These are phyloP conservation scores for Sterrhoptilus dennistouni DNA, from an alignment of 2,113 vertebrate species.

Conservation along the genomic window DNA sequence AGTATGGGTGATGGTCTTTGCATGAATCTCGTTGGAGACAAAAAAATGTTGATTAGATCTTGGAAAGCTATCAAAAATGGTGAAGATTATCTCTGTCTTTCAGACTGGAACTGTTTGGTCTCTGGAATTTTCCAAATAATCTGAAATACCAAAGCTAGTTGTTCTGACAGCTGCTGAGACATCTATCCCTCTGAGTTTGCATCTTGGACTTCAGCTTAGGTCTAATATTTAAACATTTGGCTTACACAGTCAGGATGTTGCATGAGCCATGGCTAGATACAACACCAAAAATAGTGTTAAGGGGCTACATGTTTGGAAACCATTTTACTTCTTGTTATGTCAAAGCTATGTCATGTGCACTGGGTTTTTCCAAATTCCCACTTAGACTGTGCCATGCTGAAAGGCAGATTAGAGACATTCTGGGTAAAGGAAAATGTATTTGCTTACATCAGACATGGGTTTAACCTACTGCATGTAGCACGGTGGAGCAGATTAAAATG, in stretches of 20 bases:
- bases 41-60: neutral
- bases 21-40: neutral
- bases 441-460: neutral
- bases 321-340: neutral
- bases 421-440: neutral
- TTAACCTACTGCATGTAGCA: neutral
- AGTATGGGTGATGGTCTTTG: neutral
- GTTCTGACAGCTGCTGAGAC: neutral
- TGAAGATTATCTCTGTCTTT: neutral
- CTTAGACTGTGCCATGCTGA: neutral
- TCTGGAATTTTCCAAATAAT: neutral
- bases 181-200: neutral
- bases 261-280: neutral
- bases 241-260: neutral
- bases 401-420: neutral
- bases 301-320: neutral
- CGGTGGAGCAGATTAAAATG: neutral
- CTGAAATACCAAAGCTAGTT: neutral
- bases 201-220: neutral
- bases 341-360: neutral
- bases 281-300: neutral
- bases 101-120: neutral
- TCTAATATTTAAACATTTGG: neutral
- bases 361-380: neutral
- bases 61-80: neutral